phyloP scores from a whole-genome alignment of 2,797 vertebrate genomes.

The Micrastur ruficollis region DNA sequence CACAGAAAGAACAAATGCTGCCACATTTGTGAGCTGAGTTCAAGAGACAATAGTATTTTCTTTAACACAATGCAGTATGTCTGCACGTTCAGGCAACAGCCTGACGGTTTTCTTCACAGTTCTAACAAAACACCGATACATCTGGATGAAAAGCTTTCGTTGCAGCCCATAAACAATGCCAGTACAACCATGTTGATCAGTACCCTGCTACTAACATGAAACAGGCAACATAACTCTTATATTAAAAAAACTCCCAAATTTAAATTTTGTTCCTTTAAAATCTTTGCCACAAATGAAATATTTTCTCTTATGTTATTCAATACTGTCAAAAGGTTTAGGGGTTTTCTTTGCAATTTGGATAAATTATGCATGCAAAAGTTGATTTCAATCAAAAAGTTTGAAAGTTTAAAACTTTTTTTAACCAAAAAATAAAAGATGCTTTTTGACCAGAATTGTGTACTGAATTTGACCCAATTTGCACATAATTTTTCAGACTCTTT shows the following conservation, averaged over 20 bases:
- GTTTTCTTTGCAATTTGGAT: neutral
- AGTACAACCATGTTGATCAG: neutral
- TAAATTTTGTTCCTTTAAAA: neutral
- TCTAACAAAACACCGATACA: neutral
- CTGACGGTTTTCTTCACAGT: neutral
- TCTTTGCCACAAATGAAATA: neutral
- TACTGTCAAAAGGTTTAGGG: neutral
- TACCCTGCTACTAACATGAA: neutral
- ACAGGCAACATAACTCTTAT: neutral
- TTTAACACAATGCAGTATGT: accelerated
- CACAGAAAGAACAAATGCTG: neutral
- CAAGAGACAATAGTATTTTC: neutral
- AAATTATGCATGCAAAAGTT: neutral
- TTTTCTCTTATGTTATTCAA: neutral
- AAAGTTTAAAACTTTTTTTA: neutral
- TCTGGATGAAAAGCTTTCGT: neutral
- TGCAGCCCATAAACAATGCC: neutral
- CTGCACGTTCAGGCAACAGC: neutral
- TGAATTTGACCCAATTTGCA: conserved; percentile 9
- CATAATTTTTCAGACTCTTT: neutral
- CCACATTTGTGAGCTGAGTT: neutral
- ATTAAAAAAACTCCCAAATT: neutral
- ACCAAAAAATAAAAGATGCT: accelerated
- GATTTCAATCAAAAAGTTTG: neutral
- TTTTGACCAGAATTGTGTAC: neutral